Percentiles rank a stretch among this genome's conserved stretches.
phyloP scores from a whole-genome alignment of 2,113 vertebrate species.

The Pelecanus crispus region DNA sequence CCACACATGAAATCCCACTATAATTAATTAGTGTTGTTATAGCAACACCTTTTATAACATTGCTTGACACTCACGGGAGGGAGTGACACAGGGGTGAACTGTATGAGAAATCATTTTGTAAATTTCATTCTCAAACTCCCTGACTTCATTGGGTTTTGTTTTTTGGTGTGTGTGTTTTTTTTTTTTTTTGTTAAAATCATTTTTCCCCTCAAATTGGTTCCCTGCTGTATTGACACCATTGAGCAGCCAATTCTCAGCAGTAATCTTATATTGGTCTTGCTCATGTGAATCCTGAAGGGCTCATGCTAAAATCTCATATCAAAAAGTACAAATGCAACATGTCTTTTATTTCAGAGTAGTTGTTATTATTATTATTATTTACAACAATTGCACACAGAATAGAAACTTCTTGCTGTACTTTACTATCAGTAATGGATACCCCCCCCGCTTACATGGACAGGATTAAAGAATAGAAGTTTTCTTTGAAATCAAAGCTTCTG shows the following conservation, averaged over 20 bases:
- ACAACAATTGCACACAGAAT: neutral
- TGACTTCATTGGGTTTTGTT: neutral
- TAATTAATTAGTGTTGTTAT: slow-evolving; percentile 71
- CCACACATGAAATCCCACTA: slow-evolving; percentile 40
- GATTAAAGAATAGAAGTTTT: neutral
- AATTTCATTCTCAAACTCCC: slow-evolving; percentile 4
- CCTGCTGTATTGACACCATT: neutral
- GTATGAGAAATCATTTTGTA: slow-evolving; percentile 10
- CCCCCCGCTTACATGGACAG: neutral
- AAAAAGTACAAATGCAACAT: neutral
- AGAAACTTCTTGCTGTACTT: neutral
- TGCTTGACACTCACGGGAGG: slow-evolving; percentile 19
- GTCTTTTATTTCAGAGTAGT: neutral
- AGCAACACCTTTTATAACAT: slow-evolving; percentile 56
- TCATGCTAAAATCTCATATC: neutral
- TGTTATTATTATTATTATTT: neutral
- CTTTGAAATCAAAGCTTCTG: neutral
- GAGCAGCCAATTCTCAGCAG: slow-evolving; percentile 11
- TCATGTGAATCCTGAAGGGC: neutral
- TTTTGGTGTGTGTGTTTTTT: neutral
- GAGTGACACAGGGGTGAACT: neutral
- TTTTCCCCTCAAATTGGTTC: neutral
- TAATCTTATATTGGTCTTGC: neutral
- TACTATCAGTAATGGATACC: neutral
- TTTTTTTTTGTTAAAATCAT: neutral